Conservation (phyloP, 2,797 vertebrate species). For the Macrochelys suwanniensis region DNA sequence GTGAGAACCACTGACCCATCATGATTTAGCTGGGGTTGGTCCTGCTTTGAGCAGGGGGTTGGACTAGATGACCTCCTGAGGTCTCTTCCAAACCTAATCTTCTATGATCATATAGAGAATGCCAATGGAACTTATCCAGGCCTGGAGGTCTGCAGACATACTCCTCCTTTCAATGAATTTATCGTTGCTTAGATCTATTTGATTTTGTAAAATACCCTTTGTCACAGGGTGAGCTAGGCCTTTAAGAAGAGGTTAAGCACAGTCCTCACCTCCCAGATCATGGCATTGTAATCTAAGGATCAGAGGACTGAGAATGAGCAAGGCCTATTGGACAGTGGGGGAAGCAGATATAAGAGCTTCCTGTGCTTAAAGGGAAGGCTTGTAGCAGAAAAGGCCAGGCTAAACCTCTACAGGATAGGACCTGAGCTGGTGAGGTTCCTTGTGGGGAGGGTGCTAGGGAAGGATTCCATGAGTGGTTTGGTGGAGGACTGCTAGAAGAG, state of each 20-base stretch:
- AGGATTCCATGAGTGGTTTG: background rate
- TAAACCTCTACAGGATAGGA: background rate
- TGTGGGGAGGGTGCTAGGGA: background rate
- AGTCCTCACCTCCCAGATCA: background rate
- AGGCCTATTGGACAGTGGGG: background rate
- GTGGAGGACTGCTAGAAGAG: background rate
- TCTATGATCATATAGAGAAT: background rate
- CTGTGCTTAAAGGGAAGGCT: background rate
- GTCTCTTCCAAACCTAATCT: too few species aligned
- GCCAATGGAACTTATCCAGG: background rate
- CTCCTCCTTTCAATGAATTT: background rate
- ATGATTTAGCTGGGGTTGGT: background rate
- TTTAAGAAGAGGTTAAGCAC: background rate
- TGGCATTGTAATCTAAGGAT: fast-evolving
- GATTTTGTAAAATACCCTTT: background rate
- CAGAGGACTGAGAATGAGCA: background rate
- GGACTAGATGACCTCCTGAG: too few species aligned
- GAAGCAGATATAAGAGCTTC: background rate
- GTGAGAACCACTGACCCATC: background rate
- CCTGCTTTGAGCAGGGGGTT: too few species aligned
- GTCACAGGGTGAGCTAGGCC: background rate
- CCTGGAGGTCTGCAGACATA: fast-evolving
- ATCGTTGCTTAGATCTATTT: fast-evolving
- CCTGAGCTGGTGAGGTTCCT: background rate
- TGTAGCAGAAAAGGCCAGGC: background rate